A percentile compares a stretch with the other conserved stretches of the same genome.
Conservation (phyloP, 2,797 vertebrate species). For the Myripristis murdjan region DNA sequence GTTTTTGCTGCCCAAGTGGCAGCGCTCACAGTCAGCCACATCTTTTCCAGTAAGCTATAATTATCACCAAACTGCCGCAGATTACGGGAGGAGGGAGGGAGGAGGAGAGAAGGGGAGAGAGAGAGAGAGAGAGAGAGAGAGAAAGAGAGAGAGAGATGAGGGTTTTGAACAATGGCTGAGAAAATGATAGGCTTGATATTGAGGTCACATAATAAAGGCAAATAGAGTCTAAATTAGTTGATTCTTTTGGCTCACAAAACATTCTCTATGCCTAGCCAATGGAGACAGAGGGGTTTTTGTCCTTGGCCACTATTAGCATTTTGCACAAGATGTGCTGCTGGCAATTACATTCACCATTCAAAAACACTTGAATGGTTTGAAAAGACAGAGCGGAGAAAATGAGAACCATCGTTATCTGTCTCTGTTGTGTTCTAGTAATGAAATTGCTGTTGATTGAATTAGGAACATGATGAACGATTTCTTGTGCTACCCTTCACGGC, state of each 20-base stretch:
- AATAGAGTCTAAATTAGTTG: slow-evolving; percentile 65
- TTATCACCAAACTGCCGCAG: slow-evolving; percentile 72
- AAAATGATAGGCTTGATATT: slow-evolving; percentile 71
- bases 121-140: slow-evolving; percentile 8
- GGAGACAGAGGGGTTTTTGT: slow-evolving; percentile 45
- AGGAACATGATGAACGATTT: slow-evolving; percentile 39
- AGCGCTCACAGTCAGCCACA: slow-evolving; percentile 52
- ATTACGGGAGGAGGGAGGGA: slow-evolving; percentile 63
- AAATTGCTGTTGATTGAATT: slow-evolving; percentile 60
- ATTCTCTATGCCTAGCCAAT: slow-evolving; percentile 11
- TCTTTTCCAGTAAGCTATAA: slow-evolving; percentile 77
- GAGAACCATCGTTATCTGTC: slow-evolving; percentile 19
- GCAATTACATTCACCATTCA: slow-evolving; percentile 50
- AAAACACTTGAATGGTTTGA: slow-evolving; percentile 52
- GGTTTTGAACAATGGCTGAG: slow-evolving; percentile 60
- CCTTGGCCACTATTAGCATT: slow-evolving; percentile 48
- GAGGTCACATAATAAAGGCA: slow-evolving; percentile 67
- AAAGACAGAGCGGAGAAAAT: slow-evolving; percentile 30
- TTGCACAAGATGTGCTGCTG: slow-evolving; percentile 50
- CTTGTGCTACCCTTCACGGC: slow-evolving; percentile 22
- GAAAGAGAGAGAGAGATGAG: slow-evolving; percentile 14
- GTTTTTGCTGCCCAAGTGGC: slow-evolving; percentile 44
- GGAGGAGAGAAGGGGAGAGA: background rate
- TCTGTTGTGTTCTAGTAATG: slow-evolving; percentile 48
- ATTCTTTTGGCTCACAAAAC: slow-evolving; percentile 54